phyloP scores from a whole-genome alignment of 1,140 invertebrate species.

The Mactra quadrangularis region DNA sequence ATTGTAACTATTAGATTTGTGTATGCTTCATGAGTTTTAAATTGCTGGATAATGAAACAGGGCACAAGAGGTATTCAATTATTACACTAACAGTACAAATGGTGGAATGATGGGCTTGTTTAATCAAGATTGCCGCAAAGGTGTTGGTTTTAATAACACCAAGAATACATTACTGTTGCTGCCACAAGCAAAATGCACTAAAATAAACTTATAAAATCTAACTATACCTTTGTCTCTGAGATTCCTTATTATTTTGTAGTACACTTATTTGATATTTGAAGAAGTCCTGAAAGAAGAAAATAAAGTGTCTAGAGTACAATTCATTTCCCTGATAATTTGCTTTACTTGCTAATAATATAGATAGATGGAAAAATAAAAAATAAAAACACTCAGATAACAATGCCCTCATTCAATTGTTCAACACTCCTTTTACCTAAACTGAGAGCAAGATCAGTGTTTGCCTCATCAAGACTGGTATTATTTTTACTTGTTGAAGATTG shows the following conservation, averaged over 20 bases:
- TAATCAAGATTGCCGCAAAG: no score
- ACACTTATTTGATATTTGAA: conserved; percentile 26
- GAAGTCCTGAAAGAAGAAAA: conserved; percentile 18
- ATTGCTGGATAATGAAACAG: no score
- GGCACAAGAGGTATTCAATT: no score
- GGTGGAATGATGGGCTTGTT: no score
- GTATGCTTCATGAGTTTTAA: no score
- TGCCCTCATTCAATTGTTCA: neutral
- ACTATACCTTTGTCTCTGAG: conserved; percentile 31
- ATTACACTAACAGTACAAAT: no score
- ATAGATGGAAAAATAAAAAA: neutral
- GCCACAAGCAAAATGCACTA: no score
- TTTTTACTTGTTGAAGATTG: no score
- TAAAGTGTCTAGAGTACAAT: neutral
- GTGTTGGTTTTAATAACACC: no score
- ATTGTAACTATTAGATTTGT: no score
- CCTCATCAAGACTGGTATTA: neutral
- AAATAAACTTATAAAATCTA: neutral
- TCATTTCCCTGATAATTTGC: neutral
- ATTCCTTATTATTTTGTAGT: conserved; percentile 30
- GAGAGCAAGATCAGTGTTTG: neutral
- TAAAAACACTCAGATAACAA: neutral
- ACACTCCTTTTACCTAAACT: neutral
- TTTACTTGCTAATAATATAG: neutral
- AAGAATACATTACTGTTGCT: no score